Evolutionary conservation across 2,888 invertebrate genomes (phyloP), one percentile per base, ranked within the genome.

Genomic region (Brachyptera putata): DNA sequence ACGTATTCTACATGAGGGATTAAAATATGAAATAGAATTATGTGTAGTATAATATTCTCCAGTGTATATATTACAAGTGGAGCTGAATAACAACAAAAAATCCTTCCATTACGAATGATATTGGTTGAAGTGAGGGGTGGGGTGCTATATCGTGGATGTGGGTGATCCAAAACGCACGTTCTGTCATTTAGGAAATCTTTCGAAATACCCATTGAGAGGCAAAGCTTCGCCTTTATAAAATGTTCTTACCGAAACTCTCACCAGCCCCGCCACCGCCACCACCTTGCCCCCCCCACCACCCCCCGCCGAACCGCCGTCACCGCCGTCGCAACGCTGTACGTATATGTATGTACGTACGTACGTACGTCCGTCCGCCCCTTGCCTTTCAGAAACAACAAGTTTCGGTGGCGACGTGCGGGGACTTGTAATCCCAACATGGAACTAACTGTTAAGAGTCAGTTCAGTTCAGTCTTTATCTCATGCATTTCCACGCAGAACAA

Each of bases 401-500:
- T 53, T 53, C 21, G 36, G 53, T 11, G 36, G 21, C 22, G 53
- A 53, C 53, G 53, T 53, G 53, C 34, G 21, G 53, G 53, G 53
- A 53, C 53, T 53, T 1, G 36, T 53, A 53, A 53, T 53, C 53
- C 53, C 53, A 53, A 53, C 53, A 53, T 53, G 53, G 22, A 53
- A 53, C 53, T 53, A 36, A 53, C 53, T 53, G 36, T 53, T 53
- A 53, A 36, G 36, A 36, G 36, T 53, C 53, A 36, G 53, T 53
- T 53, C 53, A 34, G 36, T 36, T 34, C 36, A 36, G 16, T 36
- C 53, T 53, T 53, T 53, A 53, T 53, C 43, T 43, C 53, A 53
- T 53, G 53, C 53, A 53, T 53, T 22, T 53, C 34, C 30, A 7
- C 5, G 11, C 30, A 16, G 21, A 53, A 53, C 49, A 50, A 50